phyloP scores from a whole-genome alignment of 2,797 vertebrate genomes.

The Poecilia velifera region DNA sequence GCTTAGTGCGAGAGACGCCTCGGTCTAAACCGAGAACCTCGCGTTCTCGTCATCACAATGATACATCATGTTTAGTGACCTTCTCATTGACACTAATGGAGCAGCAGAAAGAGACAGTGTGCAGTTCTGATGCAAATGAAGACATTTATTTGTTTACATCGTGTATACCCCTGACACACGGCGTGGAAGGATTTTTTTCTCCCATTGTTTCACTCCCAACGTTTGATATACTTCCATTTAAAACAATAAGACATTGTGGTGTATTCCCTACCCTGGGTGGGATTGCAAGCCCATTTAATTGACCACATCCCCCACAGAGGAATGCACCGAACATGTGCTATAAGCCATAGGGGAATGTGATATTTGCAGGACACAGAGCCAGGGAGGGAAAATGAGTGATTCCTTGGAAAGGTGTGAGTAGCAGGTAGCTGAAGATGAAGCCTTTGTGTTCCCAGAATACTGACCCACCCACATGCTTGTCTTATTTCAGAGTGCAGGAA shows the following conservation, averaged over 20 bases:
- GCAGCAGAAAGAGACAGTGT: slow-evolving; percentile 46
- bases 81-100: slow-evolving; percentile 59
- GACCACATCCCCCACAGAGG: slow-evolving; percentile 45
- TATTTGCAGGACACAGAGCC: slow-evolving; percentile 41
- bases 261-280: slow-evolving; percentile 53
- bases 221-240: slow-evolving; percentile 64
- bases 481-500: slow-evolving; percentile 69
- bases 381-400: slow-evolving; percentile 22
- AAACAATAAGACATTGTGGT: slow-evolving; percentile 54
- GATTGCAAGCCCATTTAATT: slow-evolving; percentile 50
- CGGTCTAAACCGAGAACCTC: slow-evolving; percentile 12
- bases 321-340: slow-evolving; percentile 58
- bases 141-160: slow-evolving; percentile 63
- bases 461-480: slow-evolving; percentile 72
- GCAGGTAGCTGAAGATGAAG: slow-evolving; percentile 60
- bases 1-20: slow-evolving; percentile 38
- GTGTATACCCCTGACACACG: slow-evolving; percentile 44
- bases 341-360: slow-evolving; percentile 32
- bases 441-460: slow-evolving; percentile 69
- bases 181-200: slow-evolving; percentile 27
- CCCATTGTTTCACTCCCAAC: slow-evolving; percentile 50
- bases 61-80: slow-evolving; percentile 58
- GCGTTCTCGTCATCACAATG: slow-evolving; percentile 1
- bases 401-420: slow-evolving; percentile 40
- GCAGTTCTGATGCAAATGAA: slow-evolving; percentile 73